phyloP scores from a whole-genome alignment of 2,888 invertebrate genomes.

The Sylvicola cinctus region DNA sequence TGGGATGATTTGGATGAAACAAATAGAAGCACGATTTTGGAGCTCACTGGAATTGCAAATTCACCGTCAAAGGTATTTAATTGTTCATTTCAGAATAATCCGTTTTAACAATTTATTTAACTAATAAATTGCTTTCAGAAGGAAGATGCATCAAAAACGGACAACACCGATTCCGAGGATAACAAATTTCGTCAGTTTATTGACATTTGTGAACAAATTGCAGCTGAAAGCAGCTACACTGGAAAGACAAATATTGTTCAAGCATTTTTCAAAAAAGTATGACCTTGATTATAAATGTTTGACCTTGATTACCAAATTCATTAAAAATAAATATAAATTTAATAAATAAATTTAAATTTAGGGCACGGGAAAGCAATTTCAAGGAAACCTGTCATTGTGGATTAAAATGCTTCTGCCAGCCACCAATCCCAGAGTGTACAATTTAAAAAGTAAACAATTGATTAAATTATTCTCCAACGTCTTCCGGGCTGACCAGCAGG shows the following conservation, averaged over 20 bases:
- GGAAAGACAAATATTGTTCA: conserved; percentile 58
- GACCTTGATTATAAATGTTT: too few species aligned
- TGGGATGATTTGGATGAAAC: conserved; percentile 44
- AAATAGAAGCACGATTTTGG: conserved; percentile 40
- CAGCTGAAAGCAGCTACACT: conserved; percentile 55
- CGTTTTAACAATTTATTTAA: too few species aligned
- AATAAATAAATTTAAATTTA: too few species aligned
- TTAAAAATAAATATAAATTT: too few species aligned
- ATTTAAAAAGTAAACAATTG: conserved; percentile 80
- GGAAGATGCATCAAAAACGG: too few species aligned
- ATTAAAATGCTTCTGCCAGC: conserved; percentile 66
- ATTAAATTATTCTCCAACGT: conserved; percentile 72
- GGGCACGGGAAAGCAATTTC: conserved; percentile 38
- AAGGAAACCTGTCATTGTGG: conserved; percentile 61
- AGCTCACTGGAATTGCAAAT: conserved; percentile 5
- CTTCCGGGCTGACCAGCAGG: conserved; percentile 47
- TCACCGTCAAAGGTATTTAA: background rate
- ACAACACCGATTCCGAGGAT: too few species aligned
- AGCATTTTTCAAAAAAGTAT: conserved; percentile 36
- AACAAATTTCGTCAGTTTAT: conserved; percentile 47
- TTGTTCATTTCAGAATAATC: background rate
- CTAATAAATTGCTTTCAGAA: too few species aligned
- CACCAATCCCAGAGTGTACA: conserved; percentile 67
- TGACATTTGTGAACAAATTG: conserved; percentile 54
- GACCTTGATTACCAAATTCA: too few species aligned